A percentile compares a stretch with the other conserved stretches of the same genome.
Conservation (phyloP, 2,797 vertebrate species). For the Bradypus variegatus region DNA sequence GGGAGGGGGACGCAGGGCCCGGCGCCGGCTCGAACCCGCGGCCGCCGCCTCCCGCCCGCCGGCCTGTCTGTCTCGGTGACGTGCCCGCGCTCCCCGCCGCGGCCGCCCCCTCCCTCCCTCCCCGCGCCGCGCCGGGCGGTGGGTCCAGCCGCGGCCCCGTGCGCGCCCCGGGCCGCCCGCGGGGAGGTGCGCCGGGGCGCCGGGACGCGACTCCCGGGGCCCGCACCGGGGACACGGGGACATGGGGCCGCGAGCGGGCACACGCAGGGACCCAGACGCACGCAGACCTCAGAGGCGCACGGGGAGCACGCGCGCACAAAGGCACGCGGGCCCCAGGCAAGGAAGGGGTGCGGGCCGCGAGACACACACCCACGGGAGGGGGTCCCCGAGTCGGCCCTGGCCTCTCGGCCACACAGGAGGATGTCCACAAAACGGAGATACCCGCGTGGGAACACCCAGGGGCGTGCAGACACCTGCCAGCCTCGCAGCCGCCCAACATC, state of each 20-base stretch:
- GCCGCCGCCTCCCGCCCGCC: slow-evolving; percentile 43
- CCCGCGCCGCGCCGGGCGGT: slow-evolving; percentile 23
- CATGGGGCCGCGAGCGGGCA: slow-evolving; percentile 22
- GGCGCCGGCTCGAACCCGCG: slow-evolving; percentile 57
- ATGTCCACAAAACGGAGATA: background rate
- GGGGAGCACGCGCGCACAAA: slow-evolving; percentile 51
- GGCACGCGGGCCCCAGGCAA: slow-evolving; percentile 40
- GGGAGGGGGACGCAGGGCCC: slow-evolving; percentile 26
- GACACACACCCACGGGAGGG: background rate
- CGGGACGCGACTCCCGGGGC: background rate
- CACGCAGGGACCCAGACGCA: slow-evolving; percentile 17
- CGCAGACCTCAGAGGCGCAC: slow-evolving; percentile 32
- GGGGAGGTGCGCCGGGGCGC: slow-evolving; percentile 1
- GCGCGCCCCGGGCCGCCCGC: slow-evolving; percentile 14
- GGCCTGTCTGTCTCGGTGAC: slow-evolving; percentile 42
- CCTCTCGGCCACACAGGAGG: background rate
- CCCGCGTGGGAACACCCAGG: background rate
- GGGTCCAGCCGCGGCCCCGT: slow-evolving; percentile 25
- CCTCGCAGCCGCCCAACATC: background rate
- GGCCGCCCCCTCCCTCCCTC: slow-evolving; percentile 35
- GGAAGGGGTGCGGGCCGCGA: slow-evolving; percentile 21
- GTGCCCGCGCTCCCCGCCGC: slow-evolving; percentile 53
- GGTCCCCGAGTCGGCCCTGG: background rate
- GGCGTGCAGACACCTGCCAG: background rate
- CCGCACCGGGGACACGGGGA: background rate